phyloP scores from a whole-genome alignment of 2,888 invertebrate species.

The Cecidostiba fungosa region DNA sequence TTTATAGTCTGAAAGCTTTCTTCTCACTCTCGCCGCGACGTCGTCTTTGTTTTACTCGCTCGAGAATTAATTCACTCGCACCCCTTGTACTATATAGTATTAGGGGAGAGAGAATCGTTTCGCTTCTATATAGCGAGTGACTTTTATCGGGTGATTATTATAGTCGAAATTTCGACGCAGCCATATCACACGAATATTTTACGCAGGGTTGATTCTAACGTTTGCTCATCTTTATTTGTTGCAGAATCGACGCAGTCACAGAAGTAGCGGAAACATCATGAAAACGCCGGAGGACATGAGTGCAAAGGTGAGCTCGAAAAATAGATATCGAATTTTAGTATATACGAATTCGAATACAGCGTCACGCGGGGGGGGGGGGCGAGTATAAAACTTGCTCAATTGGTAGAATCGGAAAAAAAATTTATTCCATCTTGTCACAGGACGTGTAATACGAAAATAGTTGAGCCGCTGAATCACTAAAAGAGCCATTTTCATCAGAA shows the following conservation, averaged over 20 bases:
- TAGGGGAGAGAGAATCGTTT: background rate
- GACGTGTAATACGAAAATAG: background rate
- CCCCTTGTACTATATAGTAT: slow-evolving; percentile 17
- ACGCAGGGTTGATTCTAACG: slow-evolving; percentile 11
- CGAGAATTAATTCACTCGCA: slow-evolving; percentile 37
- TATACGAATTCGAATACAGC: background rate
- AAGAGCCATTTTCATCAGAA: slow-evolving; percentile 39
- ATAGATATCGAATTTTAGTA: no score
- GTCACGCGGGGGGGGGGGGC: no score
- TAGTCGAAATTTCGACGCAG: background rate
- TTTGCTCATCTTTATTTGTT: slow-evolving; percentile 29
- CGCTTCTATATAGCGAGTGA: background rate
- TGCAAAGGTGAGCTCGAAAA: slow-evolving; percentile 40
- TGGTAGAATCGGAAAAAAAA: background rate
- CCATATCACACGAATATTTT: background rate
- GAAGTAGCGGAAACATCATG: slow-evolving; percentile 11
- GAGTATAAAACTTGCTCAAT: background rate
- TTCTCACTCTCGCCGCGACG: background rate
- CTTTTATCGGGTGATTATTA: slow-evolving; percentile 33
- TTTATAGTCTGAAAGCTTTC: slow-evolving; percentile 27
- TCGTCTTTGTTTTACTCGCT: background rate
- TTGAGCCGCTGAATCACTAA: slow-evolving; percentile 33
- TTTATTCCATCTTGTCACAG: background rate
- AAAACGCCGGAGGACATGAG: slow-evolving; percentile 13
- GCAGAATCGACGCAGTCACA: slow-evolving; percentile 19